Base-by-base conservation (phyloP, 2,888 invertebrate genomes). In the Deilephila elpenor region DNA sequence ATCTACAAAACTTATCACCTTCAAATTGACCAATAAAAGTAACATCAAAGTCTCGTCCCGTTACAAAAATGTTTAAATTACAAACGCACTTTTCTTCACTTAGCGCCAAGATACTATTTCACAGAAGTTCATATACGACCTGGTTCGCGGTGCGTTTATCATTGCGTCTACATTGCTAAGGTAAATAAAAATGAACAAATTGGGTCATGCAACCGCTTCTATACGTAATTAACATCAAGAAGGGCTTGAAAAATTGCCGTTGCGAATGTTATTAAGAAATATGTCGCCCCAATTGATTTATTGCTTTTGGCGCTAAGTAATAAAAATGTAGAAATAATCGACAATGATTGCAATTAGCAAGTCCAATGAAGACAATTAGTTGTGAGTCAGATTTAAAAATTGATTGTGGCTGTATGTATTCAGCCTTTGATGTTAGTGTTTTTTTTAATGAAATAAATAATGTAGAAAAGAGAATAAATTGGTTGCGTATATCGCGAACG, bases 171-270 rank as follows among this genome's bases (percentile, higher is more conserved):
- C 83, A 81, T 82, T 76, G 78, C 76, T 80, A 79, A 82, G 80
- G 83, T 85, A 86, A 85, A 86, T 86, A 86, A 80, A 75, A 72
- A 78, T 64, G 67, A 76, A 75, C 78, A 73, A 84, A 84, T 81
- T 82, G 74, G 84, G 84, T 78, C 83, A 79, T 76, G 56, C n/a
- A 44, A 60, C 44, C 70, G 60, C 61, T 60, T 20, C 44, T 60
- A 37, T 17, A 70, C 60, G 70, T 51, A 59, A 67, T 67, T 67
- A 67, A 67, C 37, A 20, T 25, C 51, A 67, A 67, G 67, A 67
- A 67, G 67, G 67, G 67, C 67, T 44, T 25, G 44, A 67, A 67
- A 67, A 67, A 67, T 51, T 67, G 51, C 67, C 25, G 67, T 25
- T 20, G 67, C 7, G 67, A 29, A 67, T 44, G 51, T 25, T 67